Evolutionary conservation across 2,113 vertebrate species (phyloP), one percentile per base, ranked within the genome.

Genomic region (Oplegnathus fasciatus): DNA sequence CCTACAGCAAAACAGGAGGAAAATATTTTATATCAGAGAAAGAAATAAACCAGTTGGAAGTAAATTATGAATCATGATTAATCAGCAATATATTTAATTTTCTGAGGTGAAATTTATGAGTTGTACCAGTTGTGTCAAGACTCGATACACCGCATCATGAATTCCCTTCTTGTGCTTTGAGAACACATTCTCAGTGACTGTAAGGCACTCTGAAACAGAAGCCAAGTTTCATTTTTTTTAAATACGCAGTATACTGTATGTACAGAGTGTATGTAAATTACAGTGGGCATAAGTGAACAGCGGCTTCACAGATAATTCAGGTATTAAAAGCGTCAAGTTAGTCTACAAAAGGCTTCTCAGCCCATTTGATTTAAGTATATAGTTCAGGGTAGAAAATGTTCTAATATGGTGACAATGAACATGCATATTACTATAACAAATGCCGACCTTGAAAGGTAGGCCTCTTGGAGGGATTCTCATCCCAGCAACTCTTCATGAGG

Each of bases 401-500:
- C 2, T 32, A 28, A 46, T 62, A 48, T 30, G 14, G 32, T 17
- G 3, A 54, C 5, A 57, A 9, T 46, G 17, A 71, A 4, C 13
- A 26, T 50, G 6, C 3, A 11, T 5, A n/a, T 20, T 26, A 4
- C 2, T 2, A 17, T 26, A 13, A 37, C 14, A 34, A 10, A 74
- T 10, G 11, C 17, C 11, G 64, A 92, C 93, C 6, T 48, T 44
- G 4, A 79, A 89, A 91, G 0, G 0, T 0, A 0, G 89, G 91
- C 46, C 93, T 92, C 1, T 76, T 9, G 1, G 1, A 0, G 13
- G 91, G 80, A 20, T 44, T 0, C 0, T 0, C 0, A 8, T 88
- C 55, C 93, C 93, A 94, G 79, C 91, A 93, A 2, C 0, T 46
- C 48, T 40, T 0, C 91, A 94, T 93, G 60, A 94, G 92, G 5